Conservation (phyloP, 30 jellyfish, hydroid and myxozoan genomes). For the Cassiopea andromeda region DNA sequence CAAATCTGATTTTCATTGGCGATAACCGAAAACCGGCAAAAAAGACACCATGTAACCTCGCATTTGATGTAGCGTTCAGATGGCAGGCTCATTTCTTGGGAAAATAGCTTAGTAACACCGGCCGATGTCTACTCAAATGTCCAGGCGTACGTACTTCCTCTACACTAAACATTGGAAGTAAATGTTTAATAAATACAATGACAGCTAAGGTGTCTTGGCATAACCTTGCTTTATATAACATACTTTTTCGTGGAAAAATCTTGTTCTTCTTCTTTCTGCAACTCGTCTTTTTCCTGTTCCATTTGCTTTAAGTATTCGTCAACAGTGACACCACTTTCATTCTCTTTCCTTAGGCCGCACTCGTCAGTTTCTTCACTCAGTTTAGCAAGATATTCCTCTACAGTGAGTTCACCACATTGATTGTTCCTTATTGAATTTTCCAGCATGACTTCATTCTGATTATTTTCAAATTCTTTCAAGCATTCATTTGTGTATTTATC, state of each 20-base stretch:
- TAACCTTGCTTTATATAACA: not conserved
- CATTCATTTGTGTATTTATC: conserved; percentile 49
- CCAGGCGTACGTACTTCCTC: no score
- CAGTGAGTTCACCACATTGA: conserved; percentile 23
- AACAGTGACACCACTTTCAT: conserved; percentile 37
- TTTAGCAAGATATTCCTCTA: conserved; percentile 57
- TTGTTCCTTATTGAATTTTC: not conserved
- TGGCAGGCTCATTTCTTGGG: no score
- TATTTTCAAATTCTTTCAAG: conserved; percentile 32
- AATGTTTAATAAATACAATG: no score
- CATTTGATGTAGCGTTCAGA: no score
- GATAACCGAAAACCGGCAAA: no score
- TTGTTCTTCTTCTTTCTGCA: conserved; percentile 1
- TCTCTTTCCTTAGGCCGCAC: conserved; percentile 27
- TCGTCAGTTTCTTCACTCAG: conserved; percentile 46
- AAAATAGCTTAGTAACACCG: no score
- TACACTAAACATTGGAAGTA: no score
- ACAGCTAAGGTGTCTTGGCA: no score
- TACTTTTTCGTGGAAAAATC: conserved; percentile 7
- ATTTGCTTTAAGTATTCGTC: conserved; percentile 60
- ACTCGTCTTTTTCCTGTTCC: conserved; percentile 33
- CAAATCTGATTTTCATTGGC: no score
- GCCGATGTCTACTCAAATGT: no score
- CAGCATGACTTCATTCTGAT: conserved; percentile 7
- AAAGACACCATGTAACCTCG: no score